These are phyloP conservation scores for Chrysoperla carnea DNA, from an alignment of 1,140 invertebrate species.

Conservation along the genomic window DNA sequence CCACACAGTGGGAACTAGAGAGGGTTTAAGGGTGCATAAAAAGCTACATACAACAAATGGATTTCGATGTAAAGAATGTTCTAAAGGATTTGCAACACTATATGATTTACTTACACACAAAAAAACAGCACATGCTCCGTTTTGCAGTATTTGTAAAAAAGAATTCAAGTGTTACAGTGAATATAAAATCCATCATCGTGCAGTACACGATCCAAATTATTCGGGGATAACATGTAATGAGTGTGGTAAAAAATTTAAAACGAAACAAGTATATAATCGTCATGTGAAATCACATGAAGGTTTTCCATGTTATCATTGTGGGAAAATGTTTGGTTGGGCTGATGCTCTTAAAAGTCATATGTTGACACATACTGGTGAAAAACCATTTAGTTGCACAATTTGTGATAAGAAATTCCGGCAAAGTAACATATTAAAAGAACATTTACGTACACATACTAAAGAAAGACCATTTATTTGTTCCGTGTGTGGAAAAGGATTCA, in stretches of 20 bases:
- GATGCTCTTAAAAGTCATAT: conserved; percentile 25
- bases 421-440: conserved; percentile 23
- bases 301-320: conserved; percentile 21
- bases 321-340: conserved; percentile 4
- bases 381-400: conserved; percentile 23
- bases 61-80: conserved; percentile 18
- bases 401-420: conserved; percentile 35
- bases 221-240: background rate
- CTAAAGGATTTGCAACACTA: conserved; percentile 16
- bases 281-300: too few species aligned
- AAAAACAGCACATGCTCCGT: conserved; percentile 14
- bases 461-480: conserved; percentile 36
- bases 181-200: conserved; percentile 15
- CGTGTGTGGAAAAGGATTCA: conserved; percentile 24
- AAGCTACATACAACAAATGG: too few species aligned
- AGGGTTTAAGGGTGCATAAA: too few species aligned
- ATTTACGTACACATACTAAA: conserved; percentile 29
- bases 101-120: conserved; percentile 22
- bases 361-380: conserved; percentile 27
- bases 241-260: too few species aligned
- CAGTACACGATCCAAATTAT: conserved; percentile 9
- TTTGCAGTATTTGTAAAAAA: conserved; percentile 18
- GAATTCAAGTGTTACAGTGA: conserved; percentile 29
- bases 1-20: too few species aligned
- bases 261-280: too few species aligned